These are phyloP conservation scores for Dysmachus trigonus DNA, from an alignment of 2,888 invertebrate genomes.

Conservation along the genomic window DNA sequence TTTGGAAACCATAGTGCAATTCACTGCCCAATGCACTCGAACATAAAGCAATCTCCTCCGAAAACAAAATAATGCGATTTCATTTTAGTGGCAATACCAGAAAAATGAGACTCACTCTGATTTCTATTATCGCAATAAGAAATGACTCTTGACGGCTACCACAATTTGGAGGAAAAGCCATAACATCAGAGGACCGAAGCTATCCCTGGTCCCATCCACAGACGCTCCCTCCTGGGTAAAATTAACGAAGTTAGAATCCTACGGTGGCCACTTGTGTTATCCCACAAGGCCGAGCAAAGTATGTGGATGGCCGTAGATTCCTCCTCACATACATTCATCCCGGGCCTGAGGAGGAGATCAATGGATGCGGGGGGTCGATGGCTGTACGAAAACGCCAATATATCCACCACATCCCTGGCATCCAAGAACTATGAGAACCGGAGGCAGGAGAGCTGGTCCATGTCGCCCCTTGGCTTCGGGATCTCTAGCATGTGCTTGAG, in stretches of 20 bases:
- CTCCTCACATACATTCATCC: neutral
- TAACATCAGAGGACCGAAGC: conserved; percentile 4
- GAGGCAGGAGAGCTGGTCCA: neutral
- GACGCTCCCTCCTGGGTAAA: conserved; percentile 29
- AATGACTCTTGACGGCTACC: conserved; percentile 23
- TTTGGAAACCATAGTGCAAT: neutral
- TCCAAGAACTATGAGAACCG: neutral
- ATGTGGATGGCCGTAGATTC: neutral
- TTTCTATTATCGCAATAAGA: conserved; percentile 12
- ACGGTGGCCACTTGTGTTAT: conserved; percentile 24
- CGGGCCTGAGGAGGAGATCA: neutral
- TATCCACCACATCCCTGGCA: neutral
- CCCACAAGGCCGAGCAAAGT: neutral
- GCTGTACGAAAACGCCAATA: neutral
- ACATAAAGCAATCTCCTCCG: neutral
- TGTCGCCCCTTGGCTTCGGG: neutral
- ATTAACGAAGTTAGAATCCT: conserved; percentile 31
- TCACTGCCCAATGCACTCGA: neutral
- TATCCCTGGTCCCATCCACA: neutral
- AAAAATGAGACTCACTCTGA: neutral
- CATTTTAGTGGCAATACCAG: neutral
- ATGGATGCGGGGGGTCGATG: neutral
- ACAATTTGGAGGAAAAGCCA: conserved; percentile 7
- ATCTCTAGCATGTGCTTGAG: neutral
- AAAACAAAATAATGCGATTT: neutral